Percentiles rank a stretch among this genome's conserved stretches.
phyloP scores from a whole-genome alignment of 2,888 invertebrate genomes.

The Drosophila tripunctata region DNA sequence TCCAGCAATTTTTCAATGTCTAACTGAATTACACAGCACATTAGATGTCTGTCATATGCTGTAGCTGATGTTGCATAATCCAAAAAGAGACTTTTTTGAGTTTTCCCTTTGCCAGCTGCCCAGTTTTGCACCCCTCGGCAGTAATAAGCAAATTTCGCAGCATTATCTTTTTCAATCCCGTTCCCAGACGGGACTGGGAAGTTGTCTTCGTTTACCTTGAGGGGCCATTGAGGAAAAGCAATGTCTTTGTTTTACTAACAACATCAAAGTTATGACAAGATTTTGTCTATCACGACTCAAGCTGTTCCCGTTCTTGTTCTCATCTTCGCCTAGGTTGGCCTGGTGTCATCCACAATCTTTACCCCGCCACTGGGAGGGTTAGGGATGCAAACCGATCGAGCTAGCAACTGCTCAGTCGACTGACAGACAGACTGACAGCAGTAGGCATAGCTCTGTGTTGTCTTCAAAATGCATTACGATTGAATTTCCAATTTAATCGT shows the following conservation, averaged over 20 bases:
- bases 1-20: constrained; percentile 74
- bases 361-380: constrained; percentile 55
- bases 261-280: constrained; percentile 82
- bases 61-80: constrained; percentile 68
- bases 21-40: constrained; percentile 68
- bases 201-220: constrained; percentile 47
- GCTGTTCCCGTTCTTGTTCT: constrained; percentile 32
- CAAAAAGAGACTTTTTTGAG: constrained; percentile 30
- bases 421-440: constrained; percentile 46
- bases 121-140: constrained; percentile 58
- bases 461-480: constrained; percentile 69
- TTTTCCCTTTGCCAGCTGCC: constrained; percentile 40
- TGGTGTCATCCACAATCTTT: constrained; percentile 9
- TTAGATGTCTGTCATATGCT: constrained; percentile 59
- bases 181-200: constrained; percentile 60
- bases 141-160: constrained; percentile 59
- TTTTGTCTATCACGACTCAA: constrained; percentile 75
- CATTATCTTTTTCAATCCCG: constrained; percentile 37
- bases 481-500: constrained; percentile 79
- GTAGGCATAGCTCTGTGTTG: constrained; percentile 25
- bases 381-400: constrained; percentile 53
- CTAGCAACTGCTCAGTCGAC: constrained; percentile 12
- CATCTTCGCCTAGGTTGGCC: constrained; percentile 29
- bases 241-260: constrained; percentile 75
- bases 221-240: constrained; percentile 51